Base-by-base conservation (phyloP, 1,140 invertebrate species). In the Lanistes nyassanus region DNA sequence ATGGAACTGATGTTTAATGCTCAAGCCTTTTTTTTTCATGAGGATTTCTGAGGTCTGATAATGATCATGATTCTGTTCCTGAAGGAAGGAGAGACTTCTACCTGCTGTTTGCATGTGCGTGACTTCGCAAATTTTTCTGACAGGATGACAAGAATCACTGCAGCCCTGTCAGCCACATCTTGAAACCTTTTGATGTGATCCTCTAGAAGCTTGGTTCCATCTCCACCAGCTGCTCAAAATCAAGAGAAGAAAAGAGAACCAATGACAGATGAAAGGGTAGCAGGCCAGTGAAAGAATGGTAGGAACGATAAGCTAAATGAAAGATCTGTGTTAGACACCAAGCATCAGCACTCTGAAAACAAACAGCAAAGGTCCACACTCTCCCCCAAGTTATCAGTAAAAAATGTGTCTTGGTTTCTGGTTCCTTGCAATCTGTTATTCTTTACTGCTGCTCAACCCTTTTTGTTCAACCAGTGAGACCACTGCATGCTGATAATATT, bases 31-130 rank as follows among this genome's bases (percentile, higher is more conserved):
- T 47, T 47, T 47, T 16, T 47, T 47, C 5, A 47, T 47, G 19
- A 47, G 19, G 1, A 47, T 13, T 47, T 47, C 42, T 16, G n/a
- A n/a, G n/a, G n/a, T 6, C 19, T 16, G 19, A 47, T 6, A 6
- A 47, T 47, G 13, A 31, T 19, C 2, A 58, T 73, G 9, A 69
- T 34, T 62, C 3, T 26, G 31, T 36, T 62, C 29, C 5, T 47
- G 42, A 13, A 47, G 19, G 9, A 47, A 47, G 42, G 9, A 47
- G 42, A 47, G 9, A 65, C 19, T 21, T 67, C 69, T 75, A 89
- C 89, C 86, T 90, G 89, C 78, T 90, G 88, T 65, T 87, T 85
- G 74, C 88, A 90, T 23, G 83, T 85, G 70, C 78, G 83, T 21
- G 89, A 90, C 29, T 79, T 69, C n/a, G 85, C 80, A 80, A 90